Percentiles rank a stretch among this genome's conserved stretches.
phyloP scores from a whole-genome alignment of 2,113 vertebrate genomes.

The Spilogale gracilis region DNA sequence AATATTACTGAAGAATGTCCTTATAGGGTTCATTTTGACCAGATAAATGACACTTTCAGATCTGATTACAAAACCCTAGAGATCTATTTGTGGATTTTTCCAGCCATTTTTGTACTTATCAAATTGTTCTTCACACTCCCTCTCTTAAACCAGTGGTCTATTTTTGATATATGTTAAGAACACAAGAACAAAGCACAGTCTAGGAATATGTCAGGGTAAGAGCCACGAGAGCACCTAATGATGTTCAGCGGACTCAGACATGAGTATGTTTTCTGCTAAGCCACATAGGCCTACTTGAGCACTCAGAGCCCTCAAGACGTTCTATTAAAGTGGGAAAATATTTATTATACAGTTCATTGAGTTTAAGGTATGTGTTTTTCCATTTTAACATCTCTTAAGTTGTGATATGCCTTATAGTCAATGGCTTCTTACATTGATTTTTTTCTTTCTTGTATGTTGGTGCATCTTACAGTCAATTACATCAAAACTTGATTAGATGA shows the following conservation, averaged over 20 bases:
- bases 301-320: background rate
- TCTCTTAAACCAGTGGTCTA: background rate
- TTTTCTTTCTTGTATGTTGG: background rate
- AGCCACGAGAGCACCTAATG: background rate
- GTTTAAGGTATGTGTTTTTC: background rate
- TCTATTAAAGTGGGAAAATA: background rate
- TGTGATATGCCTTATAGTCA: background rate
- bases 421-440: background rate
- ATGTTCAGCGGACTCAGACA: background rate
- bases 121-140: background rate
- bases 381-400: background rate
- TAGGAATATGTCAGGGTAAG: background rate
- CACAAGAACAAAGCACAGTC: background rate
- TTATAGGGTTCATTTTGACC: background rate
- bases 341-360: no score
- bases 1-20: background rate
- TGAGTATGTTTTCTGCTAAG: background rate
- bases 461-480: background rate
- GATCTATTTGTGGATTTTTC: background rate
- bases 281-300: background rate
- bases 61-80: background rate
- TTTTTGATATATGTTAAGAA: background rate
- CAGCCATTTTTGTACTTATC: background rate
- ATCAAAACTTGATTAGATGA: background rate
- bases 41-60: background rate